These are phyloP conservation scores for Parotia lawesii DNA, from an alignment of 2,113 vertebrate genomes.

Conservation along the genomic window DNA sequence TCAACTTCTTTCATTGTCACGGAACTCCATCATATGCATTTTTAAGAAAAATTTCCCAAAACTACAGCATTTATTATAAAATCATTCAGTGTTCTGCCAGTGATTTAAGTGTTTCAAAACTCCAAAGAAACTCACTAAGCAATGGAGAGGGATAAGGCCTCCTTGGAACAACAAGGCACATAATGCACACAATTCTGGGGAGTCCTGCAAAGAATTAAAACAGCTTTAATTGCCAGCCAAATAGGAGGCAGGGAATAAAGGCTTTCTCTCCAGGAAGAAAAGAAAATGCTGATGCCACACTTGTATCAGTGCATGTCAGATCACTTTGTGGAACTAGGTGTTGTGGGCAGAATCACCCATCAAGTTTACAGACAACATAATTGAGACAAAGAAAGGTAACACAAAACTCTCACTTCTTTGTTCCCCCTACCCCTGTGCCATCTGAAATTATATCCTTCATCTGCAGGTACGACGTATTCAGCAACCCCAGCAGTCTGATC, in stretches of 20 bases:
- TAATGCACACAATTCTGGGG: not conserved
- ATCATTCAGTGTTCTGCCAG: not conserved
- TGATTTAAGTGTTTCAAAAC: not conserved
- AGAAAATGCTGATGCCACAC: not conserved
- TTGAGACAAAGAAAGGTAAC: not conserved
- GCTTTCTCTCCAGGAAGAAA: not conserved
- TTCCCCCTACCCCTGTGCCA: accelerated
- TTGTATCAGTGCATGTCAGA: not conserved
- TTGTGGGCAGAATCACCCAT: not conserved
- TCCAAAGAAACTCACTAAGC: not conserved
- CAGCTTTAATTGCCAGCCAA: not conserved
- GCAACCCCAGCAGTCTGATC: not conserved
- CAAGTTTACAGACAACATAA: not conserved
- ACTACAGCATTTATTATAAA: not conserved
- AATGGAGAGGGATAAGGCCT: not conserved
- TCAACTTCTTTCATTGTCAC: not conserved
- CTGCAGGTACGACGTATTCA: accelerated
- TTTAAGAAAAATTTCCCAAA: not conserved
- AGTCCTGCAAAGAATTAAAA: not conserved
- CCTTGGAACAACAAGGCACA: not conserved
- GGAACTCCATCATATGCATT: not conserved
- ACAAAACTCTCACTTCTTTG: not conserved
- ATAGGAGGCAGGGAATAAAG: not conserved
- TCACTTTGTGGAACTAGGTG: not conserved
- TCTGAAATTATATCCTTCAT: not conserved